These are phyloP conservation scores for Coccyzus lansbergi DNA, from an alignment of 2,797 vertebrate genomes.

Conservation along the genomic window DNA sequence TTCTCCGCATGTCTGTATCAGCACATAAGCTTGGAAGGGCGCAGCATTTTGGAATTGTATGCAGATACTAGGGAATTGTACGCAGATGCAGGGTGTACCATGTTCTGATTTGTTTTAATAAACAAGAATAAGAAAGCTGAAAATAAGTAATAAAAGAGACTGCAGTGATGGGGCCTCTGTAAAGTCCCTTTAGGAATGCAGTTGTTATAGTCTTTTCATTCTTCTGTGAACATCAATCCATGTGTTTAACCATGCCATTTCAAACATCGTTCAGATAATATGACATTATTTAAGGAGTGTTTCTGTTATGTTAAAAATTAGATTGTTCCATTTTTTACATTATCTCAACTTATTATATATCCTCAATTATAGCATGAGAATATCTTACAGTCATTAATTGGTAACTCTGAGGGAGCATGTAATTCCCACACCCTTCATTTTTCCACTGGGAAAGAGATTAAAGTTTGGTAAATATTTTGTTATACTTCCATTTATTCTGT, in stretches of 20 bases:
- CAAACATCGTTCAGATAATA: too few species aligned
- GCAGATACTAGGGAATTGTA: not conserved
- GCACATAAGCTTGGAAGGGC: not conserved
- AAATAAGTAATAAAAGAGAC: not conserved
- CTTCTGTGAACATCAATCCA: not conserved
- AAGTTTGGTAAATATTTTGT: slow-evolving; percentile 1
- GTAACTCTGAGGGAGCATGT: not conserved
- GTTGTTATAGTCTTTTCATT: not conserved
- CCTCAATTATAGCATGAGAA: not conserved
- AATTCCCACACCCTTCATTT: not conserved
- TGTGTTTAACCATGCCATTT: not conserved
- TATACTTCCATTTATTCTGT: not conserved
- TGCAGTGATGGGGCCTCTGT: not conserved
- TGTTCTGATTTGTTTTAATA: not conserved
- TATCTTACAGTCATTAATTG: not conserved
- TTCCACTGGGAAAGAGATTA: not conserved
- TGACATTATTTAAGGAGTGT: too few species aligned
- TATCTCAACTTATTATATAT: not conserved
- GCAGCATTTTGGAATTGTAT: not conserved
- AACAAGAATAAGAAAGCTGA: not conserved
- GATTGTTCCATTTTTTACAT: not conserved
- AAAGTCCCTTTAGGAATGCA: not conserved
- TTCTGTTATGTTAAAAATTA: not conserved
- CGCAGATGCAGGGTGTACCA: not conserved
- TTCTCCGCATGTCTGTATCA: not conserved